These are phyloP conservation scores for Darevskia nairensis DNA, from an alignment of 2,797 vertebrate genomes.

Conservation along the genomic window DNA sequence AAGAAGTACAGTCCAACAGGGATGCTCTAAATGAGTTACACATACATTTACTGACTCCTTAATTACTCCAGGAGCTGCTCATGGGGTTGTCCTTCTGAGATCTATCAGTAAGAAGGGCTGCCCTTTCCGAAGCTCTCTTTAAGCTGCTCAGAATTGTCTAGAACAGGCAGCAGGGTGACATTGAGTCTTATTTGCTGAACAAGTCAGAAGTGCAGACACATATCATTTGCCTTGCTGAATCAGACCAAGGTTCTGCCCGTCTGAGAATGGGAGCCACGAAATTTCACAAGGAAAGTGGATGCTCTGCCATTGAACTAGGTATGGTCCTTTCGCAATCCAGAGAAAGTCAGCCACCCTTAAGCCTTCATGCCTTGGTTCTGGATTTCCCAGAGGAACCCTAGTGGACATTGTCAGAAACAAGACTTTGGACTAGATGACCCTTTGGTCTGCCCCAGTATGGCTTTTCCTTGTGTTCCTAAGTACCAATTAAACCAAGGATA, in stretches of 20 bases:
- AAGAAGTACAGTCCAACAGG: constrained; percentile 44
- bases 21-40: constrained; percentile 38
- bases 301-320: background rate
- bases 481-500: background rate
- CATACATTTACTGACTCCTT: constrained; percentile 50
- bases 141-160: background rate
- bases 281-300: background rate
- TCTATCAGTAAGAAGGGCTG: constrained; percentile 25
- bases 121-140: background rate
- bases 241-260: background rate
- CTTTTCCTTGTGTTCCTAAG: background rate
- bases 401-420: background rate
- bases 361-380: too few relatives aligned
- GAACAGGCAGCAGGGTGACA: background rate
- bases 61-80: constrained; percentile 39
- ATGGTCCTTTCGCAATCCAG: too few relatives aligned
- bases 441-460: background rate
- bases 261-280: too few relatives aligned
- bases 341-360: background rate
- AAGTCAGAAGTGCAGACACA: background rate
- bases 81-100: background rate
- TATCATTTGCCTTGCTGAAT: background rate
- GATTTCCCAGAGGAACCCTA: too few relatives aligned
- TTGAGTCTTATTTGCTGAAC: background rate
- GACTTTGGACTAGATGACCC: too few relatives aligned